A percentile compares a stretch with the other conserved stretches of the same genome.
These are phyloP conservation scores for Cettia cetti DNA, from an alignment of 2,113 vertebrate genomes.

Conservation along the genomic window DNA sequence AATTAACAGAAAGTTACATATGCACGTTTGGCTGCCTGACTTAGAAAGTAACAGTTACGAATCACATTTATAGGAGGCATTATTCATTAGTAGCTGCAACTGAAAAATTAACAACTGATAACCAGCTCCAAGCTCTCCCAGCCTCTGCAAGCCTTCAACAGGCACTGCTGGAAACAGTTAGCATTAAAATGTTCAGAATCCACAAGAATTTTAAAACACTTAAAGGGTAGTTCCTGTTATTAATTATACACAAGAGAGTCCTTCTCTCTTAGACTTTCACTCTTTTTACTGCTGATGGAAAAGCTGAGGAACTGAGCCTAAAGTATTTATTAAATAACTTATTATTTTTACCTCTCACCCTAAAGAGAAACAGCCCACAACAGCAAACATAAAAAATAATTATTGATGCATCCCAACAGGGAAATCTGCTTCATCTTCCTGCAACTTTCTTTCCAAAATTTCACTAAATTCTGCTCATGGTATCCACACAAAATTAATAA, in stretches of 20 bases:
- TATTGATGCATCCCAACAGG: background rate
- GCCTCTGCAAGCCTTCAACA: background rate
- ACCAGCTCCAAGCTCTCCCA: background rate
- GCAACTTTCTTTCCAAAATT: background rate
- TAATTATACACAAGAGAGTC: background rate
- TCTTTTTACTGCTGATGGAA: background rate
- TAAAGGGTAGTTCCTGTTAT: background rate
- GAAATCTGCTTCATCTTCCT: background rate
- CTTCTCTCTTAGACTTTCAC: background rate
- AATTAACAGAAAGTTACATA: background rate
- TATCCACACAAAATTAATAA: background rate
- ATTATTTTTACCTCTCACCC: conserved; percentile 2
- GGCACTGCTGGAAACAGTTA: background rate
- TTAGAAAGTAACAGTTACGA: background rate
- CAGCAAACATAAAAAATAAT: background rate
- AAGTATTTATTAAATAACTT: background rate
- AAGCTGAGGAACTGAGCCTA: background rate
- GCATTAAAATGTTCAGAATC: background rate
- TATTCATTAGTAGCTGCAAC: background rate
- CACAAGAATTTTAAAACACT: background rate
- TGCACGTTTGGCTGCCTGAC: background rate
- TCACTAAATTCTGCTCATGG: background rate
- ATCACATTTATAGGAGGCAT: background rate
- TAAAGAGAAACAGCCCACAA: background rate
- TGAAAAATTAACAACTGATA: background rate